Evolutionary conservation across 2,113 vertebrate genomes (phyloP), one percentile per base, ranked within the genome.

Genomic region (Nettapus auritus): DNA sequence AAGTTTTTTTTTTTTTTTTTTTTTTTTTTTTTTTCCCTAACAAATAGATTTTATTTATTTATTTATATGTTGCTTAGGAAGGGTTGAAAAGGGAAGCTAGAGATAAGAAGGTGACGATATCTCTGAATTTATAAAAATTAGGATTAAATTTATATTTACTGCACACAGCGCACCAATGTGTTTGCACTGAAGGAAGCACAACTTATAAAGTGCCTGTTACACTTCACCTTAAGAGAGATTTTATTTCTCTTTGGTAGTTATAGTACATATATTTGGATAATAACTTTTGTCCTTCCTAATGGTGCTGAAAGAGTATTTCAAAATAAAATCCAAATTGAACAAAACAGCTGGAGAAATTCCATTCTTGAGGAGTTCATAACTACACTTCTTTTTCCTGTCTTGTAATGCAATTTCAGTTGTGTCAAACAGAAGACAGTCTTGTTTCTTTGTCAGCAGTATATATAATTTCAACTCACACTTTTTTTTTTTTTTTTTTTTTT

Each of bases 51-150:
- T n/a, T 42, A 93, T 86, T 90, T 96, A 28, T 38, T 93, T 83
- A 93, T 86, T 89, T 96, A 33, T 38, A 92, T 87, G 88, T 96
- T 94, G 44, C 22, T 85, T 95, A 70, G 83, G 88, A 96, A 82
- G 90, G 59, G 64, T 82, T 85, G 60, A 97, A 92, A 96, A 36
- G 15, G 28, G 78, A 94, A 67, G 34, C 63, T 55, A 90, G 36
- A 85, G 69, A 82, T 78, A 92, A 56, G 55, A 59, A 53, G 55
- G 56, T 8, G 22, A 53, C 16, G 25, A 19, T 66, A 50, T 44
- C 84, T 73, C 40, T 66, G 40, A 57, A 93, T n/a, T 88, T 64
- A 9, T 81, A 85, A n/a, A 29, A 31, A 46, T 4, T 23, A 28
- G 0, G 33, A 16, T 56, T 62, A 4, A 42, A 36, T 73, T 77